Conservation (phyloP, 2,113 vertebrate species). For the Zosterops lateralis region DNA sequence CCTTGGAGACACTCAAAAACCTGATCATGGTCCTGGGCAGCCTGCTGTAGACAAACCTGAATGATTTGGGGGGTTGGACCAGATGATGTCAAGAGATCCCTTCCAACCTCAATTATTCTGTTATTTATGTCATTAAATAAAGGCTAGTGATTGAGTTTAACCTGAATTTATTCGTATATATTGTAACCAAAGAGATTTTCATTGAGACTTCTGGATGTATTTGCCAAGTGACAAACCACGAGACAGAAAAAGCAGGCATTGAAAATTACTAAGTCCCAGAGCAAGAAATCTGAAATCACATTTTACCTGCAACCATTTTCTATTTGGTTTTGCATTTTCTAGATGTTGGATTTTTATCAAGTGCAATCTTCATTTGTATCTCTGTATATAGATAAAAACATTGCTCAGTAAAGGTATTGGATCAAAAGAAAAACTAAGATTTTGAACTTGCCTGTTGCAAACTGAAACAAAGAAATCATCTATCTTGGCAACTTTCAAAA, state of each 20-base stretch:
- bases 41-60: neutral
- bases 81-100: neutral
- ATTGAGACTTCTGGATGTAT: neutral
- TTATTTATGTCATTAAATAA: neutral
- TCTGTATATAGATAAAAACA: neutral
- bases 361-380: neutral
- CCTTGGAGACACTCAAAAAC: neutral
- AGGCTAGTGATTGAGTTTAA: neutral
- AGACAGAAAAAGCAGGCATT: neutral
- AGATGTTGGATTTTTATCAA: neutral
- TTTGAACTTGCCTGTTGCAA: neutral
- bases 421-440: neutral
- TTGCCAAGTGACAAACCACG: neutral
- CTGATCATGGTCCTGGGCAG: neutral
- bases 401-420: neutral
- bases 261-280: neutral
- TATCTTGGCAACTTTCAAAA: neutral
- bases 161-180: neutral
- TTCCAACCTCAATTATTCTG: neutral
- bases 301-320: neutral
- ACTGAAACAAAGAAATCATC: neutral
- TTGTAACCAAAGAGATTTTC: neutral
- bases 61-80: accelerated
- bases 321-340: neutral
- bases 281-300: neutral